Evolutionary conservation across 2,888 invertebrate genomes (phyloP), one percentile per base, ranked within the genome.

Genomic region (Amiota communis): DNA sequence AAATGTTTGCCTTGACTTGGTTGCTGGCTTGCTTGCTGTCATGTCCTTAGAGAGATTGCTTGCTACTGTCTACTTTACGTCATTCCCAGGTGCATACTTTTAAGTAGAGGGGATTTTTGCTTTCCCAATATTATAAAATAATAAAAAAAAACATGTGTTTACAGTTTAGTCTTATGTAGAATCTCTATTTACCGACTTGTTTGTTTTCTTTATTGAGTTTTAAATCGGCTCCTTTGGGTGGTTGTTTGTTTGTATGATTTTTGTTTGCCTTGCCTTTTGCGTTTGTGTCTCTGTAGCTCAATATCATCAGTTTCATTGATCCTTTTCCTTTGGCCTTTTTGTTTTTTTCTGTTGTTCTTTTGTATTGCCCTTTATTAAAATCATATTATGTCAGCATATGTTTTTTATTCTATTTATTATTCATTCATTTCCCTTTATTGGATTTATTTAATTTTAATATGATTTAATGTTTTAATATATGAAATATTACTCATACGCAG

Each of bases 81-180:
- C 20, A 63, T 69, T 77, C 80, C 81, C 81, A 74, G 74, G 75
- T 77, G 80, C 73, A 77, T 80, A 77, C 74, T 76, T 75, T 74
- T 63, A 17, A 69, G n/a, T 73, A 53, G n/a, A 49, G 51, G 13
- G 20, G 36, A 71, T 63, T 53, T 56, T 68, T 64, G 10, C 51
- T 20, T 20, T 9, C 47, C 49, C 9, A 20, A 20, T n/a, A 53
- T 36, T 23, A 17, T 59, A 70, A 23, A 36, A n/a, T 17, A 23
- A 65, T n/a, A 8, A 63, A 63, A 65, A 47, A 65, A 65, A 70
- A 70, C 70, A 70, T 70, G 59, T 70, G 70, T 70, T 70, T 47
- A 51, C 46, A 56, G 15, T 56, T 57, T 69, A 23, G 20, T 56
- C 36, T 69, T 13, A 46, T 17, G n/a, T 59, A 17, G 11, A 20